A percentile compares a stretch with the other conserved stretches of the same genome.
These are phyloP conservation scores for Myiozetetes cayanensis DNA, from an alignment of 2,113 vertebrate genomes.

Conservation along the genomic window DNA sequence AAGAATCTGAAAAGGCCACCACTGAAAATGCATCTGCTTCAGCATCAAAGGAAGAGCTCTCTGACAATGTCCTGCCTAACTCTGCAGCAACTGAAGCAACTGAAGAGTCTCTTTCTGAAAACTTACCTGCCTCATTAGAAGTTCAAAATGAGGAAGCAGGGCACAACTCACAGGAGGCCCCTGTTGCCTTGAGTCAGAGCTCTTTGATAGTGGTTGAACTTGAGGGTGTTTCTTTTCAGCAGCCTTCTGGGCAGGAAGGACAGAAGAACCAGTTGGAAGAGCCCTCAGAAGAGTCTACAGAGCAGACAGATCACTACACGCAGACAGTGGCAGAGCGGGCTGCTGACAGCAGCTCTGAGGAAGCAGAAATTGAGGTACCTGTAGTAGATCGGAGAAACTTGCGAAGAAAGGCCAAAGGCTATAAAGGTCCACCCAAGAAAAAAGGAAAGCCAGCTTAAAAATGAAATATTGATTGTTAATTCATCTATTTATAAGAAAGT, in stretches of 20 bases:
- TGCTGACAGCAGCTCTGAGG: constrained; percentile 79
- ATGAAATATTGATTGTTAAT: background rate
- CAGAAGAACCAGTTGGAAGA: constrained; percentile 73
- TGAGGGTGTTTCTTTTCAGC: constrained; percentile 72
- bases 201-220: constrained; percentile 75
- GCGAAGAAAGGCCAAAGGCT: constrained; percentile 79
- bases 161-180: constrained; percentile 59
- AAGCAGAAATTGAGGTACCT: constrained; percentile 78
- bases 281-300: constrained; percentile 66
- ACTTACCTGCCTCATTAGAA: constrained; percentile 63
- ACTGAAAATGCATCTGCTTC: background rate
- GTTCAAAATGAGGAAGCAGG: constrained; percentile 69
- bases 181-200: constrained; percentile 69
- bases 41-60: constrained; percentile 51
- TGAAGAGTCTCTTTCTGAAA: constrained; percentile 68
- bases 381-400: constrained; percentile 78
- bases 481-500: constrained; percentile 58
- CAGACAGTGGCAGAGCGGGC: constrained; percentile 61
- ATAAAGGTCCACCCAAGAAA: constrained; percentile 80
- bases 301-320: constrained; percentile 48
- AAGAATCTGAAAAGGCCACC: background rate
- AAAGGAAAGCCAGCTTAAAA: constrained; percentile 75
- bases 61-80: constrained; percentile 61
- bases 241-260: constrained; percentile 53
- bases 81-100: constrained; percentile 28